Conservation (phyloP, 2,113 vertebrate species). For the Rhegmatorhina hoffmannsi region DNA sequence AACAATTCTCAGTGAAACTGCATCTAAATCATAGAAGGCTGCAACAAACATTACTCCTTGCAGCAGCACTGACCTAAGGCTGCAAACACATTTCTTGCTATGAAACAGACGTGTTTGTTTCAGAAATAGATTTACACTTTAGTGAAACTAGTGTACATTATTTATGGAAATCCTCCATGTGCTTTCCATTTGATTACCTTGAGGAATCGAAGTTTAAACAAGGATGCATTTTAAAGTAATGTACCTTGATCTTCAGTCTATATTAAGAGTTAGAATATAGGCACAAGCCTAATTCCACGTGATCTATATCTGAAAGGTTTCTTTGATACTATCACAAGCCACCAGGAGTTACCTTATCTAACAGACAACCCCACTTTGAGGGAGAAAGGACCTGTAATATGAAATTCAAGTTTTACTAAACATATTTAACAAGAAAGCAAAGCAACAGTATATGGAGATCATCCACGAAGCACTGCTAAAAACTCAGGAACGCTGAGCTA, state of each 20-base stretch:
- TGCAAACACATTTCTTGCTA: not conserved
- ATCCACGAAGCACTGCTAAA: not conserved
- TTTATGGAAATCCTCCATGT: not conserved
- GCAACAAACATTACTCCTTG: not conserved
- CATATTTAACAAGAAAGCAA: not conserved
- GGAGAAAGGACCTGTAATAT: not conserved
- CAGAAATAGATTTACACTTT: not conserved
- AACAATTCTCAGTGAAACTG: not conserved
- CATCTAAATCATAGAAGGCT: not conserved
- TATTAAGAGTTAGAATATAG: not conserved
- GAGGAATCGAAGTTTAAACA: not conserved
- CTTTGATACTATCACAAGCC: not conserved
- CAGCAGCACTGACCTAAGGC: not conserved
- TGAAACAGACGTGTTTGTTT: not conserved
- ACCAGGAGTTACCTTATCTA: not conserved
- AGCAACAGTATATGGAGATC: not conserved
- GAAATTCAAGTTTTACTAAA: not conserved
- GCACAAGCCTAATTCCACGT: not conserved
- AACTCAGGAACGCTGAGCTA: not conserved
- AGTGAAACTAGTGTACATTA: not conserved
- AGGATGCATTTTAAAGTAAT: not conserved
- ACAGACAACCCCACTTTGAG: not conserved
- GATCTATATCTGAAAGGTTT: not conserved
- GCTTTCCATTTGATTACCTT: not conserved
- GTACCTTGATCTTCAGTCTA: not conserved